Evolutionary conservation across 2,113 vertebrate genomes (phyloP), one percentile per base, ranked within the genome.

Genomic region (Nerophis ophidion): DNA sequence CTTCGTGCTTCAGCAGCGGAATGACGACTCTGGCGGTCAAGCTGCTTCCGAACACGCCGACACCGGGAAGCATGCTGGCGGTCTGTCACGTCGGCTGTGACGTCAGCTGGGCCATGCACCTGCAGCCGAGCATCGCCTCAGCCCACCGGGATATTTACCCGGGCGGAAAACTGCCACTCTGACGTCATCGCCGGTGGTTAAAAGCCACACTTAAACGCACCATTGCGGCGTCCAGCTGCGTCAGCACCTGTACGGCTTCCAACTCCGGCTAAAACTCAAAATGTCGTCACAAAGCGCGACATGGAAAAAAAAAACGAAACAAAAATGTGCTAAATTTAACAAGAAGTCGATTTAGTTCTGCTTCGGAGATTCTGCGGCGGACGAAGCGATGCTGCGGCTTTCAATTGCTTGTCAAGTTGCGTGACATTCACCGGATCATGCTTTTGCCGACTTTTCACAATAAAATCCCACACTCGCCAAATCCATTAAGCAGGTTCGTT

Each of bases 21-120:
- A 98, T 92, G 87, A 98, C 96, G 72, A 97, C 94, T 78, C 96
- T 86, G 57, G 95, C 91, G 17, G 95, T 98, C 83, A 98, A 91
- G 87, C 94, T 94, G 71, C 95, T 97, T 80, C 96, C 96, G 84
- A 98, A 98, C 88, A 97, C 95, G 66, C 96, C 96, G 84, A 96
- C 96, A 64, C 96, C 96, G 66, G 96, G 96, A 76, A 98, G 92
- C 96, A 97, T 98, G 91, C 86, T 89, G 17, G 45, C 14, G 19
- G 2, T 15, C n/a, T 38, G 16, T 40, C 38, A 40, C 9, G 13
- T 16, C 17, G 38, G 61, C 63, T 40, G 59, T 61, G 9, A 57
- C 68, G 73, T 79, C 83, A 79, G 84, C 75, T 82, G 62, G 81
- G 68, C 72, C 87, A 86, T 90, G 77, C 89, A 84, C 80, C 87